Percentiles rank a stretch among this genome's conserved stretches.
phyloP scores from a whole-genome alignment of 2,888 invertebrate species.

The Thymelicus lineola region DNA sequence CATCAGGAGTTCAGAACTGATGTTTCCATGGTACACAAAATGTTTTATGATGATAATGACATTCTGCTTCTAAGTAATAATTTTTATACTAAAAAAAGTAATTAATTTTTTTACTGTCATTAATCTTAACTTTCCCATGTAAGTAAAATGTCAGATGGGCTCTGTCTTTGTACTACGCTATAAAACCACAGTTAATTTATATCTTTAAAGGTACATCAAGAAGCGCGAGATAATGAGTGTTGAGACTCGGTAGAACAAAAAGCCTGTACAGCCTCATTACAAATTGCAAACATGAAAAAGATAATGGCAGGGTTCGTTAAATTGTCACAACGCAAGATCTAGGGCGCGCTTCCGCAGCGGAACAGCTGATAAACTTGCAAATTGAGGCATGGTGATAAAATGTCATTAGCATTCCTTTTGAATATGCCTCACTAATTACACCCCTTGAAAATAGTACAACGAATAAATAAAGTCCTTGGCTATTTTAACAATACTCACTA shows the following conservation, averaged over 20 bases:
- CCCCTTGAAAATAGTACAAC: neutral
- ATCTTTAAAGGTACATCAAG: neutral
- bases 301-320: conserved; percentile 46
- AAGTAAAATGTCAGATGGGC: neutral
- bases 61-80: too few species aligned
- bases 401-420: conserved; percentile 13
- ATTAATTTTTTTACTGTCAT: neutral
- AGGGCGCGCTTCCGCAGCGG: conserved; percentile 71
- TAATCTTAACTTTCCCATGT: neutral
- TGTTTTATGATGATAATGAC: too few species aligned
- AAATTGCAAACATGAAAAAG: conserved; percentile 44
- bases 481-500: too few species aligned
- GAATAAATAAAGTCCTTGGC: too few species aligned
- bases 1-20: too few species aligned
- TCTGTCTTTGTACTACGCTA: neutral
- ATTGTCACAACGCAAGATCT: conserved; percentile 61
- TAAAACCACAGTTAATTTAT: neutral
- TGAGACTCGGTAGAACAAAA: conserved; percentile 4
- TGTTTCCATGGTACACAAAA: too few species aligned
- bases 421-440: conserved; percentile 16
- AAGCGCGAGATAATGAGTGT: neutral
- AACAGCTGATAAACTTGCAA: conserved; percentile 71
- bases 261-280: conserved; percentile 47
- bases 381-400: conserved; percentile 56
- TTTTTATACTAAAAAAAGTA: too few species aligned